Evolutionary conservation across 2,797 vertebrate genomes (phyloP).

Genomic region (Steatocranus sp.): DNA sequence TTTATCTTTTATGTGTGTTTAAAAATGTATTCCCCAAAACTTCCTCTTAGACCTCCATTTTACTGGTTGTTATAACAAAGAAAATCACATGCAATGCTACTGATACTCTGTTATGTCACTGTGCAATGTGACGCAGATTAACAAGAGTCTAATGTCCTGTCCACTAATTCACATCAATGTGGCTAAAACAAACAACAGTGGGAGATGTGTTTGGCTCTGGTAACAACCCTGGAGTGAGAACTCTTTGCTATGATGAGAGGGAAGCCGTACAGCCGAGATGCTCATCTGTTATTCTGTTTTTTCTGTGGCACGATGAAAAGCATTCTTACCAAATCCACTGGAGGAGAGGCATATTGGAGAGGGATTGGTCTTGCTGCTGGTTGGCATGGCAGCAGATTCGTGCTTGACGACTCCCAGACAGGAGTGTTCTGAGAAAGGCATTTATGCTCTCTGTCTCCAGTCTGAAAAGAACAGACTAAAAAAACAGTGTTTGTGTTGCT

Average conservation of each 20-base stretch:
- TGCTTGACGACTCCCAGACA: constrained; percentile 46
- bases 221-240: constrained; percentile 32
- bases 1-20: constrained; percentile 18
- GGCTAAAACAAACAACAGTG: constrained; percentile 27
- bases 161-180: constrained; percentile 11
- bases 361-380: constrained; percentile 48
- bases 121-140: constrained; percentile 21
- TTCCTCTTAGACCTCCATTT: background rate
- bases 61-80: background rate
- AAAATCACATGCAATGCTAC: background rate
- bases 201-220: constrained; percentile 19
- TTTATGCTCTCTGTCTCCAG: constrained; percentile 4
- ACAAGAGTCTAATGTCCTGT: constrained; percentile 9
- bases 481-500: constrained; percentile 20
- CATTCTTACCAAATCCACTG: constrained; percentile 60
- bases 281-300: constrained; percentile 72
- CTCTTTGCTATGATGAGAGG: constrained; percentile 37
- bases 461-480: constrained; percentile 3
- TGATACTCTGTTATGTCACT: background rate
- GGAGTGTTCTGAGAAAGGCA: constrained; percentile 25
- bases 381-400: constrained; percentile 68
- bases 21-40: constrained; percentile 18
- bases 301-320: constrained; percentile 59
- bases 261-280: constrained; percentile 33
- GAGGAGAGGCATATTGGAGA: constrained; percentile 51